Conservation (phyloP, 2,888 invertebrate genomes). For the Eupithecia tripunctaria region DNA sequence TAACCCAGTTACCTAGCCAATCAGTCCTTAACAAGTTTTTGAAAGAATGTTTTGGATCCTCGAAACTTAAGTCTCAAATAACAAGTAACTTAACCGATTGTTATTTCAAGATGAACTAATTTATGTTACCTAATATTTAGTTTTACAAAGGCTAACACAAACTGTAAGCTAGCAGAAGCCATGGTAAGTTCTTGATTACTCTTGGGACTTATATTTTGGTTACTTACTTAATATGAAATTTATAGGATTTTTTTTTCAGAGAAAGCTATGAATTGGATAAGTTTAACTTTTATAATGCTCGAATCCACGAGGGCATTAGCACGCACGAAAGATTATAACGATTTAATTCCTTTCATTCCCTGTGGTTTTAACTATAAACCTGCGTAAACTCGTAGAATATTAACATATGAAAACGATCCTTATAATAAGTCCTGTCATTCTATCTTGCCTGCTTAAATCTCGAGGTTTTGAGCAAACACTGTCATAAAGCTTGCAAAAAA, state of each 20-base stretch:
- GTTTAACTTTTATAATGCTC: constrained; percentile 29
- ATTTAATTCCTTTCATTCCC: background rate
- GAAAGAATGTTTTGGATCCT: background rate
- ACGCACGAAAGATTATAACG: constrained; percentile 3
- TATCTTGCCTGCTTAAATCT: constrained; percentile 4
- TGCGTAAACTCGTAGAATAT: background rate
- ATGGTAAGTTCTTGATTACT: constrained; percentile 58
- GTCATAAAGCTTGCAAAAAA: constrained; percentile 56
- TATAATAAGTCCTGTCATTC: background rate
- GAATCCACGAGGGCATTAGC: constrained; percentile 5
- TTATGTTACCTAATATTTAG: constrained; percentile 14
- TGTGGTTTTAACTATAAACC: constrained; percentile 1
- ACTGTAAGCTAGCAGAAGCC: constrained; percentile 56
- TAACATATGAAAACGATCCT: background rate
- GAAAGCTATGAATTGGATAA: constrained; percentile 34
- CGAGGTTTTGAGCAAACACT: constrained; percentile 49
- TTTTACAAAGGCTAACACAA: constrained; percentile 14
- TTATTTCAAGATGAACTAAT: background rate
- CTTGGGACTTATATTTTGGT: constrained; percentile 26
- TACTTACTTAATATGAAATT: constrained; percentile 24
- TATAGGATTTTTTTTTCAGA: constrained; percentile 39
- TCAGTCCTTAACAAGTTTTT: background rate
- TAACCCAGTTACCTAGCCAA: background rate
- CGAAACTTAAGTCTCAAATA: background rate
- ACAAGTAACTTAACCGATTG: background rate